phyloP scores from a whole-genome alignment of 2,113 vertebrate species.

The Pardalotus punctatus region DNA sequence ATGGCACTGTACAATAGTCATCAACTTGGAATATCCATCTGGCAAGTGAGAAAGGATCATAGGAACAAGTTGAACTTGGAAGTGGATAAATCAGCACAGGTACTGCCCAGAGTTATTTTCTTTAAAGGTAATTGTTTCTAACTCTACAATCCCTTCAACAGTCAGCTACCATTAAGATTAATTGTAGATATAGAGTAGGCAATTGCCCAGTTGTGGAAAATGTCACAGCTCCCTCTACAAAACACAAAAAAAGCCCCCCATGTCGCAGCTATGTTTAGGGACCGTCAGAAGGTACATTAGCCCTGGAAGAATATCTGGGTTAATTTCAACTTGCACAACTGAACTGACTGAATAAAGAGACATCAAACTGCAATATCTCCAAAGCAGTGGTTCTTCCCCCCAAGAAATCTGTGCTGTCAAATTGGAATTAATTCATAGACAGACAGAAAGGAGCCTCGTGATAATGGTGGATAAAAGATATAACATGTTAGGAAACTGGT shows the following conservation, averaged over 20 bases:
- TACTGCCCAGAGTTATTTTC: neutral
- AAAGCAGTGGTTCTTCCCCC: neutral
- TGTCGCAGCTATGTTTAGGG: neutral
- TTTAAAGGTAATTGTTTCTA: neutral
- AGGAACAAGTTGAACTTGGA: neutral
- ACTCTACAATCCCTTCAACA: neutral
- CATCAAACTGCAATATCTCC: neutral
- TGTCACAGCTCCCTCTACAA: neutral
- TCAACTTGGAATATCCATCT: neutral
- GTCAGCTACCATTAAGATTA: neutral
- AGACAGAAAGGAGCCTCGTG: neutral
- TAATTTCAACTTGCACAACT: neutral
- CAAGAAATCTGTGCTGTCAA: neutral
- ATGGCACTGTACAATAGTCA: neutral
- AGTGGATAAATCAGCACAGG: neutral
- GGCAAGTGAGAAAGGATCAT: neutral
- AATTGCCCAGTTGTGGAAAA: neutral
- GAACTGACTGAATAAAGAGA: neutral
- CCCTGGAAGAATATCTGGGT: neutral
- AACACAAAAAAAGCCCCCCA: rapidly evolving
- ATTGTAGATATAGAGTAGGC: neutral
- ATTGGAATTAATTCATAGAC: neutral
- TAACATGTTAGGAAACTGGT: neutral
- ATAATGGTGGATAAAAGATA: neutral
- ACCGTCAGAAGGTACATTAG: neutral